Conservation (phyloP, 2,888 invertebrate genomes). For the Macaria notata region DNA sequence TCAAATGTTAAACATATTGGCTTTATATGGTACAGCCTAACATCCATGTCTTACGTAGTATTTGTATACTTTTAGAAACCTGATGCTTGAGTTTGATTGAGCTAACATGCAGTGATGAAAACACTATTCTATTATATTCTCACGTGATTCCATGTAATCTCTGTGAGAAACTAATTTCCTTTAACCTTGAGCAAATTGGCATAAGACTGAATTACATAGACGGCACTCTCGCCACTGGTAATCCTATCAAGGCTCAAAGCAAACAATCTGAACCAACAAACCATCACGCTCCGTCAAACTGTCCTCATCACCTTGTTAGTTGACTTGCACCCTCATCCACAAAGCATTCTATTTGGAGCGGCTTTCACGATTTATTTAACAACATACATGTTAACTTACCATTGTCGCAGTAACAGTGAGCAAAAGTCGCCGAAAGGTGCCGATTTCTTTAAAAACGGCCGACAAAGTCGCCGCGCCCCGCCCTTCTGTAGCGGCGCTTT, state of each 20-base stretch:
- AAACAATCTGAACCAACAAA: constrained; percentile 1
- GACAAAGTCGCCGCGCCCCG: constrained; percentile 57
- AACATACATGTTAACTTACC: constrained; percentile 45
- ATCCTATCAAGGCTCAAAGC: not conserved
- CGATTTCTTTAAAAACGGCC: constrained; percentile 30
- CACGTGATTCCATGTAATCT: too few species aligned
- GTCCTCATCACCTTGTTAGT: not conserved
- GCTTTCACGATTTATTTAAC: constrained; percentile 39
- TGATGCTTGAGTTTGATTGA: too few species aligned
- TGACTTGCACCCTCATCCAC: not conserved
- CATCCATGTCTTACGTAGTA: too few species aligned
- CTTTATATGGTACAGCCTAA: too few species aligned
- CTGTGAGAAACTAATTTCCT: too few species aligned
- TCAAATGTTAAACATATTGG: too few species aligned
- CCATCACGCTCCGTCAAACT: constrained; percentile 11
- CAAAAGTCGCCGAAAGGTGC: constrained; percentile 23
- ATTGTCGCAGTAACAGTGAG: constrained; percentile 34
- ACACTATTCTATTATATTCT: too few species aligned
- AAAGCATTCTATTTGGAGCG: constrained; percentile 24
- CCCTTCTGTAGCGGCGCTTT: constrained; percentile 35
- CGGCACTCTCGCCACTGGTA: not conserved
- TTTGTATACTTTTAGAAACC: too few species aligned
- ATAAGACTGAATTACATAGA: not conserved
- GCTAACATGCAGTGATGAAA: too few species aligned
- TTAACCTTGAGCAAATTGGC: too few species aligned